Conservation (phyloP, 2,888 invertebrate species). For the Morinoia aosen region DNA sequence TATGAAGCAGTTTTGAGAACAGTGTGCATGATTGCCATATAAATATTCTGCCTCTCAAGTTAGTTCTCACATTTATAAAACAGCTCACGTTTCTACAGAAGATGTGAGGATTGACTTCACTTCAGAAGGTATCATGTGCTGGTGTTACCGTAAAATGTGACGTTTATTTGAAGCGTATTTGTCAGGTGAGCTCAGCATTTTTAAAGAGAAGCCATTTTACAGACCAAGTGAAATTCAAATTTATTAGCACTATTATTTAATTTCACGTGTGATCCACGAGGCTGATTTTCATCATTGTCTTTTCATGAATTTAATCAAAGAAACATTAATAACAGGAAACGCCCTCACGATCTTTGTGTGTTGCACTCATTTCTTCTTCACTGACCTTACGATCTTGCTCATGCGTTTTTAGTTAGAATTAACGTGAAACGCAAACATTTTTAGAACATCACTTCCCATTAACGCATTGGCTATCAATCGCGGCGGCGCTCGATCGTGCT, state of each 20-base stretch:
- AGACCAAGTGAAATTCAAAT: not conserved
- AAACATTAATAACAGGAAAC: not conserved
- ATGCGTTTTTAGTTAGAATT: no score
- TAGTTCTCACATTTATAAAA: not conserved
- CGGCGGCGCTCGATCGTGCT: not conserved
- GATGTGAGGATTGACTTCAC: not conserved
- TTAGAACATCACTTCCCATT: not conserved
- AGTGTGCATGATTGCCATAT: not conserved
- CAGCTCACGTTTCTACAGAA: not conserved
- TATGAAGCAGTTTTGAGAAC: not conserved
- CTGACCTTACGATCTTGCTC: not conserved
- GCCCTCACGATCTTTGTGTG: not conserved
- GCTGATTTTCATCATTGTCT: not conserved
- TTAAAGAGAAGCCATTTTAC: not conserved
- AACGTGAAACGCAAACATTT: not conserved
- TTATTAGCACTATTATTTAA: not conserved
- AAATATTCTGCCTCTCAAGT: not conserved
- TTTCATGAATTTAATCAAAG: not conserved
- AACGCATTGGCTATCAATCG: not conserved
- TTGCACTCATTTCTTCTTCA: not conserved
- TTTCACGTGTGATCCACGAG: not conserved
- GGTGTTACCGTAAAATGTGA: not conserved
- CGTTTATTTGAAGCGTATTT: not conserved
- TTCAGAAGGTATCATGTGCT: not conserved
- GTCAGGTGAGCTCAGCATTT: not conserved